Evolutionary conservation across 1,140 invertebrate genomes (phyloP).

Genomic region (Oncopodura yosiiana): DNA sequence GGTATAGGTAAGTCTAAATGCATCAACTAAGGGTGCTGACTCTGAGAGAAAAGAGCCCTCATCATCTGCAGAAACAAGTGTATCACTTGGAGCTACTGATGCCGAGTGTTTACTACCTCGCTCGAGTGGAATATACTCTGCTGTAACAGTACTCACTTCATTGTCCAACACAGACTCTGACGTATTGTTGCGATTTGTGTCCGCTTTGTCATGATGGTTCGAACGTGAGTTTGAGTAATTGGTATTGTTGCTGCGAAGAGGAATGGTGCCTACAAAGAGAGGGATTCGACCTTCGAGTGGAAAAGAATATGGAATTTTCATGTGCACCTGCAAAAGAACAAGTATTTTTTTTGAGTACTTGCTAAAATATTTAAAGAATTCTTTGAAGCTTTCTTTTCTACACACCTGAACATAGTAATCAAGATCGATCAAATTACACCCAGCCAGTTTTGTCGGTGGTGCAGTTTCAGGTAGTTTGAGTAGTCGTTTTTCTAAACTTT

Average conservation of each 20-base stretch:
- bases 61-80: not conserved
- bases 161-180: slow-evolving; percentile 12
- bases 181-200: too few species aligned
- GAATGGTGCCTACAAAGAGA: slow-evolving; percentile 9
- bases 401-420: slow-evolving; percentile 5
- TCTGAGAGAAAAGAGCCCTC: slow-evolving; percentile 6
- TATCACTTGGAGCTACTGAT: slow-evolving; percentile 12
- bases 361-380: not conserved
- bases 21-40: slow-evolving; percentile 8
- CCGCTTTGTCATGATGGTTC: not conserved
- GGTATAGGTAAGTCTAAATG: too few species aligned
- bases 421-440: slow-evolving; percentile 12
- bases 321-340: not conserved
- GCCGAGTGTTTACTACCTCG: slow-evolving; percentile 9
- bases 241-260: not conserved
- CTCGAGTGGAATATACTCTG: slow-evolving; percentile 7
- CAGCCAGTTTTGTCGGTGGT: slow-evolving; percentile 9
- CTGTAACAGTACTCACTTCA: not conserved
- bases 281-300: slow-evolving; percentile 7
- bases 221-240: not conserved
- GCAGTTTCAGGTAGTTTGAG: slow-evolving; percentile 1
- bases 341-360: not conserved
- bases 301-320: slow-evolving; percentile 11
- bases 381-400: not conserved
- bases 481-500: slow-evolving; percentile 5